Evolutionary conservation across 2,113 vertebrate genomes (phyloP).

Genomic region (Mohoua ochrocephala): DNA sequence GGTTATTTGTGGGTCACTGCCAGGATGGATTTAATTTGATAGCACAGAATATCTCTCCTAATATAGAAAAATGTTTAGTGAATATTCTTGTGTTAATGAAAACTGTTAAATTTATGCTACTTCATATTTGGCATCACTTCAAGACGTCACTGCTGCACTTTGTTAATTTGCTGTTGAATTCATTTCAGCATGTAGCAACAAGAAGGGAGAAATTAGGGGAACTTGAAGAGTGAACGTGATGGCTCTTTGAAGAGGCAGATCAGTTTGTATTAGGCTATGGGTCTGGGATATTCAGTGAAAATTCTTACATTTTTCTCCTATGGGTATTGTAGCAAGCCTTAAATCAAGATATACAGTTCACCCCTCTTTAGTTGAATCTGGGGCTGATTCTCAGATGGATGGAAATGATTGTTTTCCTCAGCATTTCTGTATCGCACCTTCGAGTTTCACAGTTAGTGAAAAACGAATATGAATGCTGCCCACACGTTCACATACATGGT

Average conservation of each 20-base stretch:
- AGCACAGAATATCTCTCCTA: background rate
- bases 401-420: background rate
- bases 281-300: background rate
- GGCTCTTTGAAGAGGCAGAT: background rate
- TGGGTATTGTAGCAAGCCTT: background rate
- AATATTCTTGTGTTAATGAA: conserved; percentile 28
- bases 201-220: background rate
- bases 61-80: conserved; percentile 32
- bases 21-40: conserved; percentile 19
- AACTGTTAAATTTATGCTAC: conserved; percentile 17
- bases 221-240: background rate
- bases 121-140: conserved; percentile 21
- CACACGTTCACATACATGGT: background rate
- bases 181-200: background rate
- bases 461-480: background rate
- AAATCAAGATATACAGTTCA: background rate
- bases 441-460: background rate
- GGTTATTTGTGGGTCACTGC: conserved; percentile 47
- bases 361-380: background rate
- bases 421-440: background rate
- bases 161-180: background rate
- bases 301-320: background rate
- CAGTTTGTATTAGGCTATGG: background rate
- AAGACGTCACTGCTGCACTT: background rate
- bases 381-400: background rate